Base-by-base conservation (phyloP, 2,797 vertebrate genomes). In the Eupleurogrammus muticus region DNA sequence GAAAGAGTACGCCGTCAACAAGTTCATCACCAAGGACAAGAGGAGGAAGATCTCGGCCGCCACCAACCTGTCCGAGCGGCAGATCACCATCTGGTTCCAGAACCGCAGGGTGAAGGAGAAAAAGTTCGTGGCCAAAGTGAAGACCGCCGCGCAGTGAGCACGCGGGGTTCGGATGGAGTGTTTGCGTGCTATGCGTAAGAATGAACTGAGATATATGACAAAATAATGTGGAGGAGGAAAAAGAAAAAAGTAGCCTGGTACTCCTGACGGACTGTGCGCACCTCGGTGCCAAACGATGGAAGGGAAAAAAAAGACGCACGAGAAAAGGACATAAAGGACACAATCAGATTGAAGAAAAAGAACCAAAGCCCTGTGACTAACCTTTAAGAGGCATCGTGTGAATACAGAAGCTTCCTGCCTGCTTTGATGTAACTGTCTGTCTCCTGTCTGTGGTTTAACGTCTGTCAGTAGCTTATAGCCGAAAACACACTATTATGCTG, bases 11-110 rank as follows among this genome's bases (percentile, higher is more conserved):
- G 90, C 85, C 4, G 92, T 94, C 76, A 95, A 94, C 89, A 95
- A 95, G 80, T 95, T 95, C 88, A 95, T 95, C 90, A 95, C 94
- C 44, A 95, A 95, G 83, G 95, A 95, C 89, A 95, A 95, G 90
- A 86, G 95, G 81, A 93, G 94, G 90, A 95, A 94, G 90, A 95
- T 95, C 75, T 95, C 94, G 2, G 90, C 93, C n/a, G 85, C 67
- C 17, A 95, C 94, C 86, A 94, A 91, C 79, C 85, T 95, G 58
- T 95, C 94, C 44, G 95, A 95, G 84, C 88, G 95, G 32, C 95
- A 95, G 84, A 95, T 95, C 83, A 95, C 95, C 65, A 95, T 95
- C 85, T 95, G 95, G 95, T 95, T 95, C 91, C 95, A 95, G 67
- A 95, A 95, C 89, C 77, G 95, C 65, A 86, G 95, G 72, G 94